Base-by-base conservation (phyloP, 2,888 invertebrate species). In the Agapetus fuscipes region DNA sequence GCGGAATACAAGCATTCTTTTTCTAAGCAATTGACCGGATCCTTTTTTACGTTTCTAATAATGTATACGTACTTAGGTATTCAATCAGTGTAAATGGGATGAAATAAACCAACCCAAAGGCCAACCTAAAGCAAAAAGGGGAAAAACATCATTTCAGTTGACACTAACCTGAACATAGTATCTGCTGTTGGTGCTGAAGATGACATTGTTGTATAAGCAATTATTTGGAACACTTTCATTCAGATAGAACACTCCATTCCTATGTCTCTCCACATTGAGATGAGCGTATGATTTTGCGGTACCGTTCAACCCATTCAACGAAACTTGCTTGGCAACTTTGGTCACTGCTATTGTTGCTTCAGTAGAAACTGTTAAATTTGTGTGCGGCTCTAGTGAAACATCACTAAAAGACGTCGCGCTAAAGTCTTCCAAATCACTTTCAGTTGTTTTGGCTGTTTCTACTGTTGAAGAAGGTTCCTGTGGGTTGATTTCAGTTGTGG, bases 141-240 rank as follows among this genome's bases (percentile, higher is more conserved):
- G n/a, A n/a, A n/a, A n/a, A n/a, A n/a, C n/a, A n/a, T n/a, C n/a
- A n/a, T n/a, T n/a, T n/a, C n/a, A n/a, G n/a, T n/a, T n/a, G 3
- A 20, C 9, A 6, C 16, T 20, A 43, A 69, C 70, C 57, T 76
- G 76, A 0, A 76, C 73, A 40, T 74, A 77, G 46, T 72, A 75
- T 6, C 73, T 71, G 51, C 61, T 76, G 52, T 75, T 76, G 43
- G 59, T 68, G 60, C 80, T 81, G 54, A 82, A 82, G 49, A 74
- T 67, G 41, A 81, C 69, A 45, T 76, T 70, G 56, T 81, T 82
- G 61, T 74, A 82, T 20, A 76, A 64, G 46, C 76, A 77, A 45
- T 70, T 69, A 4, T 66, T 61, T 4, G 76, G 76, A 47, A 75
- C 56, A 3, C 69, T 59, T 55, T 66, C 67, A 53, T 67, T 69